Conservation (phyloP, 2,888 invertebrate genomes). For the Ochlodes sylvanus region DNA sequence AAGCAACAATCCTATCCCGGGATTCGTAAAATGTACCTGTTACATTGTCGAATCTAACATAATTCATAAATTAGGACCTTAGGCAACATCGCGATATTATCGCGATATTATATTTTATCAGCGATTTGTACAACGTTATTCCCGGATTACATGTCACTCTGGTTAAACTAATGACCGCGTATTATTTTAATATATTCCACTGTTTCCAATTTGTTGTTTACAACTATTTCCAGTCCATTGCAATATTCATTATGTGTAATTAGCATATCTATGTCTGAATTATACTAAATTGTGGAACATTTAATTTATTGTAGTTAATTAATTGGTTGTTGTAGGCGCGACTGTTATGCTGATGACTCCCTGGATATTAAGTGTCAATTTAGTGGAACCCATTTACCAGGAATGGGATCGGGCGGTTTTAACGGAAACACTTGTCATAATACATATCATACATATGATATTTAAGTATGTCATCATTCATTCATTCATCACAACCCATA, state of each 20-base stretch:
- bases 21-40: too few species aligned
- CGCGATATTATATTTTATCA: not conserved
- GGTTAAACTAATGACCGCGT: constrained; percentile 19
- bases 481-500: too few species aligned
- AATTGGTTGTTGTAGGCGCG: constrained; percentile 7
- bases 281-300: constrained; percentile 14
- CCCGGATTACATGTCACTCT: constrained; percentile 8
- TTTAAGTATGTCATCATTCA: too few species aligned
- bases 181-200: constrained; percentile 25
- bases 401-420: not conserved
- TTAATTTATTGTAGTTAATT: constrained; percentile 10
- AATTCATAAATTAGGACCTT: too few species aligned
- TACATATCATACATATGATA: too few species aligned
- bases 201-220: not conserved
- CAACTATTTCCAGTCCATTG: constrained; percentile 28
- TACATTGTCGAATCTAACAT: too few species aligned
- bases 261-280: constrained; percentile 24
- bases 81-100: not conserved
- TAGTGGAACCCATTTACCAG: not conserved
- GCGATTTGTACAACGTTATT: not conserved
- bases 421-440: too few species aligned
- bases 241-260: constrained; percentile 25
- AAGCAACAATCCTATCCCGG: too few species aligned
- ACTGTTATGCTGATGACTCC: not conserved
- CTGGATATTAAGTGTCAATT: not conserved